phyloP scores from a whole-genome alignment of 2,888 invertebrate genomes.

The Glaucopsyche alexis region DNA sequence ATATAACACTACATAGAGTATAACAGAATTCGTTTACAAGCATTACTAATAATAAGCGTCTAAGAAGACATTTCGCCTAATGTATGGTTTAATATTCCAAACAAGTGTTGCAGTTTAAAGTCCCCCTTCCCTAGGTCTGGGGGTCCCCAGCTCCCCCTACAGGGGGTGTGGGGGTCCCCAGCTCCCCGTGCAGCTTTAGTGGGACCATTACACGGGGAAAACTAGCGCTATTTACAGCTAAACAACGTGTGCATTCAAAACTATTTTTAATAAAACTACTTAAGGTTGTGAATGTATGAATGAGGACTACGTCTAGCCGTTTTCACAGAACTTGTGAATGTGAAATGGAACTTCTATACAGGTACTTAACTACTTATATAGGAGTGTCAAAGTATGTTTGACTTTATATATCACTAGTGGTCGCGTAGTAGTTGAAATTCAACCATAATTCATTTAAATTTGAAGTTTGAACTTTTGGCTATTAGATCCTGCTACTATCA shows the following conservation, averaged over 20 bases:
- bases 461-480: no score
- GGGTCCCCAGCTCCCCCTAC: background rate
- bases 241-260: constrained; percentile 16
- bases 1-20: background rate
- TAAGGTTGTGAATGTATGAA: constrained; percentile 5
- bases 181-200: background rate
- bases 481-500: no score
- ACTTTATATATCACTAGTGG: no score
- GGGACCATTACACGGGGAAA: constrained; percentile 7
- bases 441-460: no score
- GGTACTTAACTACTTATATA: background rate
- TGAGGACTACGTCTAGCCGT: background rate
- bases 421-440: no score
- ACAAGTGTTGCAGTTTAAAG: constrained; percentile 38
- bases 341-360: no score
- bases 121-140: background rate
- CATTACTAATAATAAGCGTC: constrained; percentile 36
- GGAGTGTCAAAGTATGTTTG: background rate
- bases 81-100: constrained; percentile 41
- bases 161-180: background rate
- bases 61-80: constrained; percentile 34
- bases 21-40: background rate
- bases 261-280: constrained; percentile 17
- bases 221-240: background rate
- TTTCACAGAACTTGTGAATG: background rate